Conservation (phyloP, 1,140 invertebrate genomes). For the Drosophila pectinifera region DNA sequence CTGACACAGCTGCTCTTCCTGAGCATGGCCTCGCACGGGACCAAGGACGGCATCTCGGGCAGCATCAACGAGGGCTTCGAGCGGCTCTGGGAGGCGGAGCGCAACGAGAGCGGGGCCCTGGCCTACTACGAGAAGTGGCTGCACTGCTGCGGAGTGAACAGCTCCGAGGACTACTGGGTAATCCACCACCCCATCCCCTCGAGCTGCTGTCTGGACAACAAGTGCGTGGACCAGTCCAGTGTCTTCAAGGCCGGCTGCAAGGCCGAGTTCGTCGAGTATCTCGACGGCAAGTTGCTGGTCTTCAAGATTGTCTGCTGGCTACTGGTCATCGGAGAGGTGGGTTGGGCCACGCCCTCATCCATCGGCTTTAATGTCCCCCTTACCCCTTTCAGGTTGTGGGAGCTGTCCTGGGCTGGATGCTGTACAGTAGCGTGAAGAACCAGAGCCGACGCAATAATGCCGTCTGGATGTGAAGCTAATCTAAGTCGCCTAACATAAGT, state of each 20-base stretch:
- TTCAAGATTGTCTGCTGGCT: constrained; percentile 76
- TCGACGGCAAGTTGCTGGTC: constrained; percentile 66
- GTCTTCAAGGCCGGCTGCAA: constrained; percentile 67
- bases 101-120: constrained; percentile 64
- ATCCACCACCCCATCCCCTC: constrained; percentile 67
- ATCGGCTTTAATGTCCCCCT: neutral
- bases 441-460: constrained; percentile 73
- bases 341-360: constrained; percentile 17
- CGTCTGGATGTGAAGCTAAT: constrained; percentile 69
- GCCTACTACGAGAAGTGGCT: constrained; percentile 77
- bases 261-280: constrained; percentile 66
- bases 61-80: constrained; percentile 78
- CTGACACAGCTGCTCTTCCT: constrained; percentile 69
- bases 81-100: constrained; percentile 66
- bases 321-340: constrained; percentile 71
- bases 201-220: constrained; percentile 61
- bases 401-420: constrained; percentile 69
- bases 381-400: constrained; percentile 52
- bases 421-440: constrained; percentile 73
- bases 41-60: constrained; percentile 74
- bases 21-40: constrained; percentile 75
- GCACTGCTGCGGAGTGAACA: constrained; percentile 78
- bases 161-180: constrained; percentile 61
- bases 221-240: constrained; percentile 52
- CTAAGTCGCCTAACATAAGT: constrained; percentile 46